A percentile compares a stretch with the other conserved stretches of the same genome.
Evolutionary conservation across 2,888 invertebrate species (phyloP).

Genomic region (Mesorhabditis belari): DNA sequence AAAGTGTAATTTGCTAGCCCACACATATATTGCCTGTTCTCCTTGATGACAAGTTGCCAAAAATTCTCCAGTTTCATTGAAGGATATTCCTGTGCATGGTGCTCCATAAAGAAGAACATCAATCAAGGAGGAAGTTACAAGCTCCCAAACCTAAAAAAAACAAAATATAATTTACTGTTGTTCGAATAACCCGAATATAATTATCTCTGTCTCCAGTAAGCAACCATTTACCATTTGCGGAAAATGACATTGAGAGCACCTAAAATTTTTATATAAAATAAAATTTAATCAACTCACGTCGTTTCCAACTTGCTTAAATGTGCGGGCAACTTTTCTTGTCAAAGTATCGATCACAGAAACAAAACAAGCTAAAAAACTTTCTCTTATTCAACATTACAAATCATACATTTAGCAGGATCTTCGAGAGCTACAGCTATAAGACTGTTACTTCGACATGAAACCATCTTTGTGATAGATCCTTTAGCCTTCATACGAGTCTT

Average conservation of each 20-base stretch:
- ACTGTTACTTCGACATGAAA: conserved; percentile 59
- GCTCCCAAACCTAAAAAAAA: conserved; percentile 76
- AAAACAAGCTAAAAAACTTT: background rate
- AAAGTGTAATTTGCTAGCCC: conserved; percentile 83
- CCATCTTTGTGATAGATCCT: conserved; percentile 7
- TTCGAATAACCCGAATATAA: conserved; percentile 68
- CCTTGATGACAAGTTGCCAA: conserved; percentile 82
- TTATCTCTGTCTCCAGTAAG: conserved; percentile 81
- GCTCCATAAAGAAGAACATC: conserved; percentile 65
- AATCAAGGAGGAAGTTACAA: conserved; percentile 58
- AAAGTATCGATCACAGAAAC: conserved; percentile 55
- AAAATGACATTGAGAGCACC: conserved; percentile 80
- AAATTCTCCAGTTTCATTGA: conserved; percentile 84
- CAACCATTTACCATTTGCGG: conserved; percentile 80
- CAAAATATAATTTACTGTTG: conserved; percentile 58
- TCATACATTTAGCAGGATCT: conserved; percentile 63
- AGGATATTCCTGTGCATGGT: conserved; percentile 75
- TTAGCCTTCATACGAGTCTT: conserved; percentile 6
- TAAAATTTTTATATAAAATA: conserved; percentile 9
- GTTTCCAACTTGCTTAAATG: conserved; percentile 77
- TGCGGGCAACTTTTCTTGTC: conserved; percentile 68
- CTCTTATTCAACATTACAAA: background rate
- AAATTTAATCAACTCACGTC: conserved; percentile 73
- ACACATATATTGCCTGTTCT: conserved; percentile 80
- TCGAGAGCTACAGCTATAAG: conserved; percentile 73